Evolutionary conservation across 2,113 vertebrate genomes (phyloP).

Genomic region (Mesoclemmys tuberculata): DNA sequence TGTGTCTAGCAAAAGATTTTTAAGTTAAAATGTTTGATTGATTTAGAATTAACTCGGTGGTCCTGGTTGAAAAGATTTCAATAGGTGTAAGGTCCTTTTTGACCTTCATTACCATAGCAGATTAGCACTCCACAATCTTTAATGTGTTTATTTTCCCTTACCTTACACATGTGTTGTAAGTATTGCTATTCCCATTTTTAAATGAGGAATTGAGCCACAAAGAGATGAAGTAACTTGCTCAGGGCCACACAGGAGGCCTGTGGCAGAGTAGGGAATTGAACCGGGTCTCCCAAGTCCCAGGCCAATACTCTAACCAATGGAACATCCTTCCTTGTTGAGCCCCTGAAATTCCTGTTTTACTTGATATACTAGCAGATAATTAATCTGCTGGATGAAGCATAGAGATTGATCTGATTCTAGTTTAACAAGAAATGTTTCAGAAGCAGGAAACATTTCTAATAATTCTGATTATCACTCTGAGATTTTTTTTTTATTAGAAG

Average conservation of each 20-base stretch:
- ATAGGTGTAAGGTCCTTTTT: background rate
- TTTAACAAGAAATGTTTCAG: background rate
- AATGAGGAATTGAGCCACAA: background rate
- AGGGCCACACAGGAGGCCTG: fast-evolving
- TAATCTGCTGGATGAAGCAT: background rate
- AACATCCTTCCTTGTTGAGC: background rate
- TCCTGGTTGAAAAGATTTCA: background rate
- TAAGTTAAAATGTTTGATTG: background rate
- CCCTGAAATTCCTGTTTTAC: background rate
- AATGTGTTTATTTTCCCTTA: background rate
- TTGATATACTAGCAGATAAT: background rate
- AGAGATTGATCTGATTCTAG: background rate
- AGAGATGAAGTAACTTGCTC: background rate
- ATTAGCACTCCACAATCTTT: background rate
- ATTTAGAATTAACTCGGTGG: background rate
- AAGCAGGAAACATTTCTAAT: background rate
- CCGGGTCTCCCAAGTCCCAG: background rate
- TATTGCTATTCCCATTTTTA: background rate
- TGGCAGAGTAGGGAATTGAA: fast-evolving
- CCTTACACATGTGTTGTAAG: background rate
- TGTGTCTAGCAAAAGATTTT: background rate
- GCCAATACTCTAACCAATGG: background rate
- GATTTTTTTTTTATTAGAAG: slow-evolving; percentile 40
- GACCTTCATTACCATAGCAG: background rate
- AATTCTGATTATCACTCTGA: background rate